Evolutionary conservation across 1,140 invertebrate genomes (phyloP).

Genomic region (Drosophila kanapiae): DNA sequence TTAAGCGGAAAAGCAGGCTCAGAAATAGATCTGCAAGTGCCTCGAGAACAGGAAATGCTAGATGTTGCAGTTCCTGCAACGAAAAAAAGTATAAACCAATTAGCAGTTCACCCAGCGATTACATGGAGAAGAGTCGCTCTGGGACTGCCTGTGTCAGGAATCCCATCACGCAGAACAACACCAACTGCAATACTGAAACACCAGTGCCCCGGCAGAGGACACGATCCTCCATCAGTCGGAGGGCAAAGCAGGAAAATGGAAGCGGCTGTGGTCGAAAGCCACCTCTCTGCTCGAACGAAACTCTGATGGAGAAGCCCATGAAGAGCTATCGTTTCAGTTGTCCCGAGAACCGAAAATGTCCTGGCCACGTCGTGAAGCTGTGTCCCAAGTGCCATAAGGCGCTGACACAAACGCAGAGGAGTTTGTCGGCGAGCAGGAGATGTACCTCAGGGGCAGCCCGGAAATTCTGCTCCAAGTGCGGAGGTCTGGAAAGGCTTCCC

Average conservation of each 20-base stretch:
- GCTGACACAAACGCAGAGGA: not conserved
- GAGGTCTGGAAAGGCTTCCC: not conserved
- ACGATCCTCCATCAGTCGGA: not conserved
- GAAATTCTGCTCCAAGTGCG: conserved; percentile 3
- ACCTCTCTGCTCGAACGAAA: conserved; percentile 35
- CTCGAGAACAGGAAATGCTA: not conserved
- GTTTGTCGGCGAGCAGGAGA: not conserved
- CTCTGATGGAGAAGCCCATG: conserved; percentile 30
- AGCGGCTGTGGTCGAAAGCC: no score
- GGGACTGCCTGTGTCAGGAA: not conserved
- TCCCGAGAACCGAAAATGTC: conserved; percentile 1
- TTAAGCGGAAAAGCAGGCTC: not conserved
- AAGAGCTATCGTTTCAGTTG: conserved; percentile 22
- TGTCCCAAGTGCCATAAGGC: conserved; percentile 10
- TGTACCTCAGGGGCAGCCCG: not conserved
- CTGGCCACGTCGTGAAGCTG: not conserved
- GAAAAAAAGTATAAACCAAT: not conserved
- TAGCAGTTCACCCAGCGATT: not conserved
- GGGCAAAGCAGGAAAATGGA: no score
- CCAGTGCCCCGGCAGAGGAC: conserved; percentile 2
- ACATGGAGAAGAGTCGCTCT: not conserved
- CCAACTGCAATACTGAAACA: not conserved
- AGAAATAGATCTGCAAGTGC: not conserved
- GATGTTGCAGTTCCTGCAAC: not conserved
- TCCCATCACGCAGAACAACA: not conserved